These are phyloP conservation scores for Nycticorax nycticorax DNA, from an alignment of 2,113 vertebrate species.

Conservation along the genomic window DNA sequence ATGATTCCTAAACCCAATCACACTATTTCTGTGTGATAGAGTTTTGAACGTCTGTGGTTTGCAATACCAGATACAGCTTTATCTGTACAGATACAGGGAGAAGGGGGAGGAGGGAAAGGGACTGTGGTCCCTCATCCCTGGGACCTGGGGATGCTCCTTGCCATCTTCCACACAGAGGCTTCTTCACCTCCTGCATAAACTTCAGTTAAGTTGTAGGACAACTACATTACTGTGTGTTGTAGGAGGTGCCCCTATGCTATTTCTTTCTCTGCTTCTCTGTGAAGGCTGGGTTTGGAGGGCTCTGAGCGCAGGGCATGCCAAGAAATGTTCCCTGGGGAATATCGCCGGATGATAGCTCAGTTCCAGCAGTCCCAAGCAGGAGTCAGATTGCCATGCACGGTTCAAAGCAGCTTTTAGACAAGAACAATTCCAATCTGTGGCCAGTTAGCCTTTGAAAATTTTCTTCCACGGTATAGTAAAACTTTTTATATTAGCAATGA, in stretches of 20 bases:
- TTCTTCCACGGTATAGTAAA: background rate
- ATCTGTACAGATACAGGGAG: background rate
- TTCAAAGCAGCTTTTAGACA: background rate
- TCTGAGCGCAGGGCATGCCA: background rate
- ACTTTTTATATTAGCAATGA: background rate
- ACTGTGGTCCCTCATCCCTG: background rate
- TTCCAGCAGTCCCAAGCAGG: background rate
- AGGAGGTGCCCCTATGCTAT: background rate
- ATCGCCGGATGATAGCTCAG: background rate
- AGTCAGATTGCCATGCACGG: background rate
- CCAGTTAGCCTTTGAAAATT: background rate
- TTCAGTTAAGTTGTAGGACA: background rate
- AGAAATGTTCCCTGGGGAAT: background rate
- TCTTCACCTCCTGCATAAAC: background rate
- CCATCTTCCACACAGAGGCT: background rate
- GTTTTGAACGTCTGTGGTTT: background rate
- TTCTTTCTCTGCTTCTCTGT: background rate
- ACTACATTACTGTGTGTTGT: accelerated
- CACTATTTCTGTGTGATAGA: background rate
- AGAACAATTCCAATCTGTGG: background rate
- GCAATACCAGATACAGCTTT: background rate
- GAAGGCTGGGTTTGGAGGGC: background rate
- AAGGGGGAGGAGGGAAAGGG: background rate
- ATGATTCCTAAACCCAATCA: background rate
- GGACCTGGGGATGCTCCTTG: background rate